A percentile compares a stretch with the other conserved stretches of the same genome.
Conservation (phyloP, 1,140 invertebrate species). For the Bombus haemorrhoidalis region DNA sequence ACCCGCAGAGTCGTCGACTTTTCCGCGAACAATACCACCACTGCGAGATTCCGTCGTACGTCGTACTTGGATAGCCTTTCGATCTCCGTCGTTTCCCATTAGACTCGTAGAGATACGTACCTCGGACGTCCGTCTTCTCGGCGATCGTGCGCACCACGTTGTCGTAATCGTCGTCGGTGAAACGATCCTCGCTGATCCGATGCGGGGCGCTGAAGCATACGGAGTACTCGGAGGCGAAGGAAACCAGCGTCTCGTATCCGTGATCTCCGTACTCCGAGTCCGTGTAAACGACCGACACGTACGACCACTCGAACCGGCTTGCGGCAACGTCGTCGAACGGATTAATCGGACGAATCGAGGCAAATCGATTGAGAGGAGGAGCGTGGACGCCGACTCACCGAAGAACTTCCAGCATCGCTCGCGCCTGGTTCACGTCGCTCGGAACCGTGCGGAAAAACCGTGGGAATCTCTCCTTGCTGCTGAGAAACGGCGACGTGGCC, state of each 20-base stretch:
- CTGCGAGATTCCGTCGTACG: conserved; percentile 63
- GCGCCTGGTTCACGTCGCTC: conserved; percentile 84
- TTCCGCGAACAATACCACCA: conserved; percentile 84
- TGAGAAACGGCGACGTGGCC: conserved; percentile 84
- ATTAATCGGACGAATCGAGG: neutral
- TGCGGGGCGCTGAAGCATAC: conserved; percentile 83
- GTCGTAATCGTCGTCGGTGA: conserved; percentile 80
- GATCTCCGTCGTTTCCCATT: too few species aligned
- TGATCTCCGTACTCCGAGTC: conserved; percentile 84
- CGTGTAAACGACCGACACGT: conserved; percentile 85
- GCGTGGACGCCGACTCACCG: conserved; percentile 73
- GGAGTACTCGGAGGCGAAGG: conserved; percentile 80
- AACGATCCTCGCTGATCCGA: conserved; percentile 79
- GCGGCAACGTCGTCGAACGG: neutral
- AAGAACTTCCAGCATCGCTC: conserved; percentile 84
- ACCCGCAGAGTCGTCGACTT: conserved; percentile 80
- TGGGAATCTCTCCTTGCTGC: conserved; percentile 83
- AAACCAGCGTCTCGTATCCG: conserved; percentile 83
- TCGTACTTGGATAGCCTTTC: too few species aligned
- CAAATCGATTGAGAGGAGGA: too few species aligned
- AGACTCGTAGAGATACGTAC: conserved; percentile 44
- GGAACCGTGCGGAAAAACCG: conserved; percentile 86
- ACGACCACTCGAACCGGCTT: conserved; percentile 84
- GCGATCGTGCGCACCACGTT: conserved; percentile 78
- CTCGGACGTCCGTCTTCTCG: conserved; percentile 75